Evolutionary conservation across 2,113 vertebrate species (phyloP), one percentile per base, ranked within the genome.

Genomic region (Pituophis catenifer): DNA sequence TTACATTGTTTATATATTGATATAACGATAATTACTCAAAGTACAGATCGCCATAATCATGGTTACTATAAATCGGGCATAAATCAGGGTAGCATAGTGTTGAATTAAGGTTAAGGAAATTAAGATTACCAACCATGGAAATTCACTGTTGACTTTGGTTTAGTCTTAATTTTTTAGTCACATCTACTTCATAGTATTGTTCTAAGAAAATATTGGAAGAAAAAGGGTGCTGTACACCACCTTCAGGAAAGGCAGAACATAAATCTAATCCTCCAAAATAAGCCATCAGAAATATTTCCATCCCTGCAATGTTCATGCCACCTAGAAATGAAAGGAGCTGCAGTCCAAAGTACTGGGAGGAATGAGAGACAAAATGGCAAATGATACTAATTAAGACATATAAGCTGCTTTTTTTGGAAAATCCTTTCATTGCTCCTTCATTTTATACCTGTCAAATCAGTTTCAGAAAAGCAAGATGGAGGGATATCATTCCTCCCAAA

Each of bases 311-410:
- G 6, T 19, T 75, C 13, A 75, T 75, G 70, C n/a, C 33, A 33
- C 15, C n/a, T 38, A 2, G n/a, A 38, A 15, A 38, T 75, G 70
- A 19, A 75, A 75, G 65, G 29, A 33, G n/a, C 65, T 6, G 12
- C 3, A 70, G 0, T 75, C 15, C 7, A 3, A 75, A 75, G n/a
- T n/a, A 19, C 15, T 38, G 15, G n/a, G n/a, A 75, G 15, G n/a
- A 91, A 90, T 86, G 94, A 96, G 89, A 53, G 1, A 53, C 6
- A 95, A 92, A 94, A 95, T 95, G 52, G 93, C 94, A 91, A 95
- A 75, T 94, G 89, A 7, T 10, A 91, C 95, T 92, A 94, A 96
- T 94, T 96, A 19, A 87, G 62, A 94, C 91, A 94, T 70, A 12
- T 54, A 24, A 33, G 88, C n/a, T 62, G 91, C 29, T 58, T 59